A percentile compares a stretch with the other conserved stretches of the same genome.
These are phyloP conservation scores for Rhimphoctona megacephalus DNA, from an alignment of 2,888 invertebrate species.

Conservation along the genomic window DNA sequence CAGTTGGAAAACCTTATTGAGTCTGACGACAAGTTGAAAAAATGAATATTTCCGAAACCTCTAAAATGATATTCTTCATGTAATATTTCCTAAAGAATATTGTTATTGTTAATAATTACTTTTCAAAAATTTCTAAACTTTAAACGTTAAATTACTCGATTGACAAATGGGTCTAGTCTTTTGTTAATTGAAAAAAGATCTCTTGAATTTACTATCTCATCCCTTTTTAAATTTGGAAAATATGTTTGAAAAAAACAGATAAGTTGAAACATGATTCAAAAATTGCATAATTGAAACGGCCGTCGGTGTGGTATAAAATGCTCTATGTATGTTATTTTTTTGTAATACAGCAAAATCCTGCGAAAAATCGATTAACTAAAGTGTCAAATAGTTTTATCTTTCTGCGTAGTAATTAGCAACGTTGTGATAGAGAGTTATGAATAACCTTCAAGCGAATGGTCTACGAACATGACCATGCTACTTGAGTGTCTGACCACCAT, in stretches of 20 bases:
- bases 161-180: not conserved
- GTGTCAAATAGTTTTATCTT: conserved; percentile 21
- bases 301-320: not conserved
- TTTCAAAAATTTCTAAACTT: not conserved
- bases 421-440: conserved; percentile 6
- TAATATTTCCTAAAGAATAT: not conserved
- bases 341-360: not conserved
- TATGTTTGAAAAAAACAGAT: not conserved
- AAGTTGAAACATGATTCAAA: not conserved
- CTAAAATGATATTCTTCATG: no score
- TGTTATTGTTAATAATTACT: not conserved
- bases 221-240: not conserved
- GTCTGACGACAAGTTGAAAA: not conserved
- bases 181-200: not conserved
- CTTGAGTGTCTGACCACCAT: conserved; percentile 59
- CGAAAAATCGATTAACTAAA: not conserved
- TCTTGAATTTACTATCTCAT: not conserved
- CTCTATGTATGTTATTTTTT: not conserved
- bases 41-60: not conserved
- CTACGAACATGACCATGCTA: conserved; percentile 31
- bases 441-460: conserved; percentile 25
- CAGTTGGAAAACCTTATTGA: not conserved
- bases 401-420: conserved; percentile 35
- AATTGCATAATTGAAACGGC: not conserved
- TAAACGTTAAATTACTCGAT: not conserved